Evolutionary conservation across 2,888 invertebrate genomes (phyloP), one percentile per base, ranked within the genome.

Genomic region (Amiota communis): DNA sequence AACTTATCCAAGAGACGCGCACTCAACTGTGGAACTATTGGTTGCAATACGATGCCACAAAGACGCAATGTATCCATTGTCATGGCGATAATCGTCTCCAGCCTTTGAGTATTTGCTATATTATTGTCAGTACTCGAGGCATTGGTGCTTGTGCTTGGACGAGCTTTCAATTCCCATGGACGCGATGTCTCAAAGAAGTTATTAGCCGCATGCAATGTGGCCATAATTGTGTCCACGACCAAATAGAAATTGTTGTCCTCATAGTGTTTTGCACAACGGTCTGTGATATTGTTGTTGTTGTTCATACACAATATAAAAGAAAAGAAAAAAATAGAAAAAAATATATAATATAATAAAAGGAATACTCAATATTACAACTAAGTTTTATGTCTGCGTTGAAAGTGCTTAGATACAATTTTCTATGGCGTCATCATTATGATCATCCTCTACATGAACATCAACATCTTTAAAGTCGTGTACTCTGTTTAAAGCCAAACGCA

Each of bases 61-160:
- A 97, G 93, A 80, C 98, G 92, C 61, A 97, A 89, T 0, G 95
- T 93, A 90, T 99, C 98, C 91, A 98, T 91, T 23, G 95, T 94
- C 63, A 98, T 89, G 86, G 95, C 95, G 73, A 98, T 91, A 69
- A 97, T 92, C 15, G 93, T 93, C 83, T 94, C 92, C 1, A 97
- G 89, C 81, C 93, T 91, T 61, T 92, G 90, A 68, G 92, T 76
- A 77, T 88, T 91, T 23, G 82, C 78, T 71, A 75, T 72, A 71
- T 51, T 63, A 23, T 23, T 64, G 23, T 36, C n/a, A 48, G 12
- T 87, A 74, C 53, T 63, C 59, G 59, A n/a, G n/a, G 53, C 53
- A 63, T 63, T 70, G 59, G 20, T 61, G 68, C 68, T 69, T 77
- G 72, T 4, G 23, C 15, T 72, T 69, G 57, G 74, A 67, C 72